phyloP scores from a whole-genome alignment of 2,113 vertebrate genomes.

The Mandrillus leucophaeus region DNA sequence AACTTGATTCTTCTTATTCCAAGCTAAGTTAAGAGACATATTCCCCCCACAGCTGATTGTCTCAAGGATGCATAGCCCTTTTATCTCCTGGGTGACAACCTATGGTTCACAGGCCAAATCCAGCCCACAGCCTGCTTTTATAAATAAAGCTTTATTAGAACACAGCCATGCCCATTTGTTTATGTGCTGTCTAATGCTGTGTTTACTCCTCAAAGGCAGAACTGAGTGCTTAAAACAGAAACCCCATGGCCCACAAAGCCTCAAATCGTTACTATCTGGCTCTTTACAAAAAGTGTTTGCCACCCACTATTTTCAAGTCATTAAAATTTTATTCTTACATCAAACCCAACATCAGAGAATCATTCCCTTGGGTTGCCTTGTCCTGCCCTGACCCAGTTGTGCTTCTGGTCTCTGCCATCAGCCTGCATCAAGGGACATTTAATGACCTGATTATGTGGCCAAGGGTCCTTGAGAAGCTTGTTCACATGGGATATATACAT shows the following conservation, averaged over 20 bases:
- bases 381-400: background rate
- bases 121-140: background rate
- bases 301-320: background rate
- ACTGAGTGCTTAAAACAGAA: background rate
- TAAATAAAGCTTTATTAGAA: constrained; percentile 5
- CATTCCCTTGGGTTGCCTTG: background rate
- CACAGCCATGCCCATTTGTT: background rate
- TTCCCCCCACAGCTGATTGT: background rate
- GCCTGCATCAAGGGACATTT: background rate
- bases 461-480: background rate
- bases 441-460: background rate
- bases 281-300: background rate
- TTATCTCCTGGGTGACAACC: background rate
- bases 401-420: background rate
- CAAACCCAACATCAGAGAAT: background rate
- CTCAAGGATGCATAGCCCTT: background rate
- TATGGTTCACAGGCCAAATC: background rate
- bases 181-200: background rate
- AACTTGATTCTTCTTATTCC: background rate
- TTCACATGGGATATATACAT: background rate
- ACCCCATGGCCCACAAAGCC: background rate
- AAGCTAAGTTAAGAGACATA: background rate
- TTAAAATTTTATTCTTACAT: background rate
- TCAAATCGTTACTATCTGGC: background rate
- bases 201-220: background rate